phyloP scores from a whole-genome alignment of 2,888 invertebrate genomes.

The Poecilus cupreus region DNA sequence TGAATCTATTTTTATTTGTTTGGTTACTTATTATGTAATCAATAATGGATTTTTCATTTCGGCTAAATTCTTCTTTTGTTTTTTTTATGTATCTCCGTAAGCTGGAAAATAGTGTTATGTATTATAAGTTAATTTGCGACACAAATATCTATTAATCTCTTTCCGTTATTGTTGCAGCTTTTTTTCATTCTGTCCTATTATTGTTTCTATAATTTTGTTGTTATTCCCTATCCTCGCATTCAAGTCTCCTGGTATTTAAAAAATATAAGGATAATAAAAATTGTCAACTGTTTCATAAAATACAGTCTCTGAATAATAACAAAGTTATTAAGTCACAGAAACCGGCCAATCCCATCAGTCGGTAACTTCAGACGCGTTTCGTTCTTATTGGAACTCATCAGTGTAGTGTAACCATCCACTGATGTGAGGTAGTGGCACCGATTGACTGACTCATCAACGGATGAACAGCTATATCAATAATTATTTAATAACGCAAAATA shows the following conservation, averaged over 20 bases:
- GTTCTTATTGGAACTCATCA: too few species aligned
- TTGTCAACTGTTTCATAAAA: too few species aligned
- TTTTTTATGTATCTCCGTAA: constrained; percentile 40
- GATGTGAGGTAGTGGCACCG: too few species aligned
- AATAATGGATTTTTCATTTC: constrained; percentile 30
- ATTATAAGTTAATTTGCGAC: constrained; percentile 37
- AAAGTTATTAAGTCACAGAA: too few species aligned
- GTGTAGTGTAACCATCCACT: too few species aligned
- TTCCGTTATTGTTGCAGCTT: constrained; percentile 50
- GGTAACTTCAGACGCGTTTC: too few species aligned
- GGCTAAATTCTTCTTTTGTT: neutral
- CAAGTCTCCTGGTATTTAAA: constrained; percentile 50
- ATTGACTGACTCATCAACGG: too few species aligned
- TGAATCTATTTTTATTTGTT: neutral
- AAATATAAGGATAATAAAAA: too few species aligned
- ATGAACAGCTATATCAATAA: too few species aligned
- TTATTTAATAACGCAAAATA: too few species aligned
- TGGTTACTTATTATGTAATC: constrained; percentile 35
- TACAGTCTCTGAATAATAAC: too few species aligned
- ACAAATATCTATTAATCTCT: constrained; percentile 46
- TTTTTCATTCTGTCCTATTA: constrained; percentile 49
- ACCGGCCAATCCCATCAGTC: too few species aligned
- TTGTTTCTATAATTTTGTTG: neutral
- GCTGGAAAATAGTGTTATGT: constrained; percentile 37
- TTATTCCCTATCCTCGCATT: constrained; percentile 46